These are phyloP conservation scores for Turnix velox DNA, from an alignment of 2,113 vertebrate species.

Conservation along the genomic window DNA sequence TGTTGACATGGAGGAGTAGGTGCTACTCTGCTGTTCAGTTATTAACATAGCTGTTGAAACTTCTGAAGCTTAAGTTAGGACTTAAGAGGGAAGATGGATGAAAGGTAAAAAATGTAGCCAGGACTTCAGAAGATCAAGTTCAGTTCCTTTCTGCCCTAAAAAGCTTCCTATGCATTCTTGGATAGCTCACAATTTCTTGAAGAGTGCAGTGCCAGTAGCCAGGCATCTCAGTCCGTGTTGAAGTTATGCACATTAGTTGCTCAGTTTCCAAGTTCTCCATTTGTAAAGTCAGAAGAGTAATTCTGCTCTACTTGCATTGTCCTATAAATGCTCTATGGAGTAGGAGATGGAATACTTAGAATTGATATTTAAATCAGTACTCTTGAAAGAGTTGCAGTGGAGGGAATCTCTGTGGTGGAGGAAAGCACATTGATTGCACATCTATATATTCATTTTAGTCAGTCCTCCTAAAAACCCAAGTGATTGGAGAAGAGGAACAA, in stretches of 20 bases:
- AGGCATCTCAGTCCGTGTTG: not conserved
- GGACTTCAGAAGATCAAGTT: not conserved
- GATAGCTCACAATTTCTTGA: not conserved
- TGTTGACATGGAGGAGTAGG: not conserved
- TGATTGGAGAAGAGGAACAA: not conserved
- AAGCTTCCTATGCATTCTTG: not conserved
- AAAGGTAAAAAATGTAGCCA: not conserved
- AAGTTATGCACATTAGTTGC: not conserved
- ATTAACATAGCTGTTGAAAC: not conserved
- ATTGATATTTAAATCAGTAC: not conserved
- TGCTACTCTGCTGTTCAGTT: not conserved
- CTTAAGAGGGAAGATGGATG: not conserved
- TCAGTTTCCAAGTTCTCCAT: not conserved
- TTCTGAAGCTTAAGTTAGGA: not conserved
- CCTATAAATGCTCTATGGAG: not conserved
- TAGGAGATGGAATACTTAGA: not conserved
- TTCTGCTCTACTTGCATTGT: not conserved
- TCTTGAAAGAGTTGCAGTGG: not conserved
- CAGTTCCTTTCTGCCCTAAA: not conserved
- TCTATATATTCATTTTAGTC: not conserved
- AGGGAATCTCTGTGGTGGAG: not conserved
- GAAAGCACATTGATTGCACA: not conserved
- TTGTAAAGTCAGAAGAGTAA: not conserved
- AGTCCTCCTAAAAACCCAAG: not conserved
- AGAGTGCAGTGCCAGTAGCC: not conserved